Percentiles rank a stretch among this genome's conserved stretches.
Evolutionary conservation across 2,888 invertebrate species (phyloP).

Genomic region (Alviniconcha strummeri): DNA sequence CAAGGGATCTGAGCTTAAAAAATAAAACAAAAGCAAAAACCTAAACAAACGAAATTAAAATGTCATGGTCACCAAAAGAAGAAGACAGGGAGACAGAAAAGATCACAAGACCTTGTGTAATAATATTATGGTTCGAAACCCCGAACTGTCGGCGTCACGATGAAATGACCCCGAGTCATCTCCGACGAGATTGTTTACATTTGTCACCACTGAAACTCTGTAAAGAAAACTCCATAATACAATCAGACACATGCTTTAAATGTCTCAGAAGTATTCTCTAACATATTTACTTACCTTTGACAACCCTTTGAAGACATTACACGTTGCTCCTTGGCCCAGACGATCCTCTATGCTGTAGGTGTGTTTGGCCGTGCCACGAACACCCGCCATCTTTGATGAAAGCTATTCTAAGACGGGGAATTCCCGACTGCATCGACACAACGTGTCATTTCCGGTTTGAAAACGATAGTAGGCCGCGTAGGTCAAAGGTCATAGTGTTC

Average conservation of each 20-base stretch:
- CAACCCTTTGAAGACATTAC: conserved; percentile 55
- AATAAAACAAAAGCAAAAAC: not conserved
- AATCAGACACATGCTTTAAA: not conserved
- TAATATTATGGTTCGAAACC: too few species aligned
- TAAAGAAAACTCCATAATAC: not conserved
- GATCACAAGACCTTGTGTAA: not conserved
- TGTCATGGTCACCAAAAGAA: not conserved
- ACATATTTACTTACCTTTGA: conserved; percentile 46
- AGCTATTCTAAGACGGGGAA: conserved; percentile 23
- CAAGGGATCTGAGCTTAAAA: not conserved
- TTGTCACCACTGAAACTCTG: too few species aligned
- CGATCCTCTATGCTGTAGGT: conserved; percentile 50
- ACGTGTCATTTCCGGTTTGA: not conserved
- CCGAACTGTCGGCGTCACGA: not conserved
- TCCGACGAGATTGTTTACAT: not conserved
- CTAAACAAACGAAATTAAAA: not conserved
- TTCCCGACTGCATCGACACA: not conserved
- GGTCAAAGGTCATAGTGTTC: not conserved
- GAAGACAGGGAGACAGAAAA: conserved; percentile 13
- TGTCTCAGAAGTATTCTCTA: not conserved
- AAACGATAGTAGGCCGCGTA: not conserved
- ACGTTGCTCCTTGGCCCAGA: conserved; percentile 57
- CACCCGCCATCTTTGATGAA: conserved; percentile 17
- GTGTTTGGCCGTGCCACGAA: conserved; percentile 50
- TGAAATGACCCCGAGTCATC: conserved; percentile 6